A percentile compares a stretch with the other conserved stretches of the same genome.
Evolutionary conservation across 2,888 invertebrate species (phyloP).

Genomic region (Crossocerus cetratus): DNA sequence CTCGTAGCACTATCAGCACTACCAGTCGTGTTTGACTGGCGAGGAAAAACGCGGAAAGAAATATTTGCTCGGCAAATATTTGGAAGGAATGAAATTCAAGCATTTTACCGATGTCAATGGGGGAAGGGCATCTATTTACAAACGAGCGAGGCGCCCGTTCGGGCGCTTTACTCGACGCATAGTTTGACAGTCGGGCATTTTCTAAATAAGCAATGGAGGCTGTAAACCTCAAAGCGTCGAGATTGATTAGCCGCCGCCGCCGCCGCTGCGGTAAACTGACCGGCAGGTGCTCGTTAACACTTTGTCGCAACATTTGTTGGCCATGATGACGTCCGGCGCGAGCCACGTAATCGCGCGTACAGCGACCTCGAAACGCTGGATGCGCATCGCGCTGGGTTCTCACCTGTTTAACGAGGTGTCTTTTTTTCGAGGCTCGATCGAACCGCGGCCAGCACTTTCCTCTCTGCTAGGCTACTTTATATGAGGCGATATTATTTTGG

Average conservation of each 20-base stretch:
- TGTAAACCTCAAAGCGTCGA: background rate
- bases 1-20: background rate
- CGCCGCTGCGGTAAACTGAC: background rate
- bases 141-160: background rate
- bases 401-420: too few relatives aligned
- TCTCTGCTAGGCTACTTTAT: too few relatives aligned
- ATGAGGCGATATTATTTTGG: background rate
- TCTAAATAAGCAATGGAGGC: background rate
- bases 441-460: background rate
- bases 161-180: background rate
- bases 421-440: too few relatives aligned
- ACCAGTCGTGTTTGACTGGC: background rate
- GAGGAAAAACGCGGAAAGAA: background rate
- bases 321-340: too few relatives aligned
- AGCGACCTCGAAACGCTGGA: too few relatives aligned
- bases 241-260: background rate
- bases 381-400: too few relatives aligned
- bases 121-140: background rate
- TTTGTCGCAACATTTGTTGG: background rate
- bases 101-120: background rate
- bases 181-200: background rate
- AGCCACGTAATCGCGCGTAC: too few relatives aligned
- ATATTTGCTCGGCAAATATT: background rate
- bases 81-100: background rate
- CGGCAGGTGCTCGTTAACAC: conserved; percentile 1